A percentile compares a stretch with the other conserved stretches of the same genome.
Conservation (phyloP, 2,113 vertebrate species). For the Mesoclemmys tuberculata region DNA sequence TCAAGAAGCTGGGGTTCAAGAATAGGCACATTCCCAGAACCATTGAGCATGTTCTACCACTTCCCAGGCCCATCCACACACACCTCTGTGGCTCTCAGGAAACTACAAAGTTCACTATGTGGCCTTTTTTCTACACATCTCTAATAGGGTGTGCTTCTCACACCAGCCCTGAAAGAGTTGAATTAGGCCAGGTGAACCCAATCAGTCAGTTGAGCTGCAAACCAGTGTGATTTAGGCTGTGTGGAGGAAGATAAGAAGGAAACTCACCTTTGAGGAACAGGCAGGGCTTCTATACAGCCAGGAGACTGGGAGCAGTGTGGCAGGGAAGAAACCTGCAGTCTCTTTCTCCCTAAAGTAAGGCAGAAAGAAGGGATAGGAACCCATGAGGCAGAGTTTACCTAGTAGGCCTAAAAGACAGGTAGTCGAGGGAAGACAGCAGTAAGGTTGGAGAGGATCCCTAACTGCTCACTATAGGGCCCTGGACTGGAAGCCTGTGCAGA, state of each 20-base stretch:
- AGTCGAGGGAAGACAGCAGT: not conserved
- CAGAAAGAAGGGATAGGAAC: not conserved
- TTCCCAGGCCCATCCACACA: not conserved
- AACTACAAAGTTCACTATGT: not conserved
- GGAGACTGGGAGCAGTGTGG: not conserved
- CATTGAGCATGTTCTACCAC: rapidly evolving
- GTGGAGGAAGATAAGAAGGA: not conserved
- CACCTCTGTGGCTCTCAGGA: not conserved
- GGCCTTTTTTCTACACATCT: not conserved
- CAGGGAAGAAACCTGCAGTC: not conserved
- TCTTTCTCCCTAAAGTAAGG: not conserved
- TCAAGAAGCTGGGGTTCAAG: not conserved
- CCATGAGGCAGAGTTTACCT: not conserved
- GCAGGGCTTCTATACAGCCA: not conserved
- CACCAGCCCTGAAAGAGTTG: not conserved
- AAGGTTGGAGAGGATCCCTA: not conserved
- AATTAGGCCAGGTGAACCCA: not conserved
- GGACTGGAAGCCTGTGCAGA: not conserved
- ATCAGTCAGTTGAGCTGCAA: not conserved
- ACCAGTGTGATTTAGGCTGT: not conserved
- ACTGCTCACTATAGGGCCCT: not conserved
- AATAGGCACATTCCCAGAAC: not conserved
- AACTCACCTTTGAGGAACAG: not conserved
- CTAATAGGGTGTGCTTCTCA: not conserved
- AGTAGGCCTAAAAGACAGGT: not conserved